Evolutionary conservation across 2,797 vertebrate genomes (phyloP), one percentile per base, ranked within the genome.

Genomic region (Siniperca scherzeri): DNA sequence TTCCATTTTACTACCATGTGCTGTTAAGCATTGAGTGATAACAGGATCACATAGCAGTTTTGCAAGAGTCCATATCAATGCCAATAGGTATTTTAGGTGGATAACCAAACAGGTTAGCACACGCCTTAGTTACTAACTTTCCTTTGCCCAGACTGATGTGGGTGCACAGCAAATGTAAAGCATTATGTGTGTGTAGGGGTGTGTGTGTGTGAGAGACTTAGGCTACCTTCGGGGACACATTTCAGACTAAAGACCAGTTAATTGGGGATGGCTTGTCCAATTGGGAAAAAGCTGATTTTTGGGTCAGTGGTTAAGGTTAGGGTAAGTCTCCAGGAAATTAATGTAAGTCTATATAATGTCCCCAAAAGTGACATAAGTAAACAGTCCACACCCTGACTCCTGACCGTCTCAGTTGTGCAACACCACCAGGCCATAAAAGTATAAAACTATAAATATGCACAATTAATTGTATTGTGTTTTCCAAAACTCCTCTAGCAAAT

Each of bases 1-100:
- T 94, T 93, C 61, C 11, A 33, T 75, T 21, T 86, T 11, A 84
- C 52, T 12, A n/a, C 12, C 3, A 33, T 64, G 53, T 66, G 65
- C 22, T 48, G 2, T 67, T 8, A 33, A 48, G 11, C 3, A 13
- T 13, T 13, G 14, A 25, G 22, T 1, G 11, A 67, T 42, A 65
- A 36, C 14, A 1, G 10, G 16, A 62, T 69, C 48, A 42, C 59
- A 57, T 40, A 17, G 13, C n/a, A 55, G 19, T 53, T 25, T 46
- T 1, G 5, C 50, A 67, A 66, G 2, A 70, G 38, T 11, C 33
- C 40, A 65, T 7, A 22, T 33, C 12, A n/a, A 16, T 33, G 17
- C 27, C 42, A 65, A 22, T 7, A 16, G 10, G 12, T 27, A 38
- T 64, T 62, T n/a, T 33, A 27, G 33, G 1, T 62, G 9, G 11